Percentiles rank a stretch among this genome's conserved stretches.
phyloP scores from a whole-genome alignment of 2,797 vertebrate genomes.

The Nannoperca obscura region DNA sequence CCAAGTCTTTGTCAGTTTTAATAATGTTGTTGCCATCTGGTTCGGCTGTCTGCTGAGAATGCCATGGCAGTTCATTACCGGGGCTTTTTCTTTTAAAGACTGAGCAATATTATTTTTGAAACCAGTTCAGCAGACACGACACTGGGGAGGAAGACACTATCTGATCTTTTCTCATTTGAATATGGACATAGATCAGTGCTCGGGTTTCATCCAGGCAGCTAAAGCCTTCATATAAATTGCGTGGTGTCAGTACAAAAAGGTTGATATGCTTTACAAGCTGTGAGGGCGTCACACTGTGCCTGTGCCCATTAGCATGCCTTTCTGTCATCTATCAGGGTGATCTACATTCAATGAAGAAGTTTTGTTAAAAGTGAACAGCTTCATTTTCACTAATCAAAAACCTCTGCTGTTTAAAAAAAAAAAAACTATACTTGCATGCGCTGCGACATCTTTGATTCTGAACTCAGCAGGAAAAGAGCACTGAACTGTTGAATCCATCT shows the following conservation, averaged over 20 bases:
- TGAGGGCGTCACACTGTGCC: slow-evolving; percentile 8
- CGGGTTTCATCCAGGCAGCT: slow-evolving; percentile 17
- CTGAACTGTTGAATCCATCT: slow-evolving; percentile 33
- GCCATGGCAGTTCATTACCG: slow-evolving; percentile 19
- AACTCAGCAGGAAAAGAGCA: slow-evolving; percentile 17
- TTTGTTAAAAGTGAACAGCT: background rate
- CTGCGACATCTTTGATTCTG: slow-evolving; percentile 14
- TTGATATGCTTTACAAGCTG: slow-evolving; percentile 25
- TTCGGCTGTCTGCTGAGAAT: slow-evolving; percentile 27
- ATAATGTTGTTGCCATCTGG: slow-evolving; percentile 30
- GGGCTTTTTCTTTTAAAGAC: slow-evolving; percentile 32
- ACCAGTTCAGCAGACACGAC: slow-evolving; percentile 36
- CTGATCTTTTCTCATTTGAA: slow-evolving; percentile 55
- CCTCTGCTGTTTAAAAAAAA: too few relatives aligned
- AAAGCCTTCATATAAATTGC: slow-evolving; percentile 14
- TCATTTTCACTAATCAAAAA: slow-evolving; percentile 1
- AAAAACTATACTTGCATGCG: background rate
- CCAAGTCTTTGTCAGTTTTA: slow-evolving; percentile 40
- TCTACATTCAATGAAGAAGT: slow-evolving; percentile 8
- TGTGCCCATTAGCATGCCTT: slow-evolving; percentile 24
- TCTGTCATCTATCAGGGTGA: slow-evolving; percentile 21
- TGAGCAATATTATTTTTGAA: slow-evolving; percentile 54
- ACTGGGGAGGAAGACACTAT: slow-evolving; percentile 8
- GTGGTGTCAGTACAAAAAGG: slow-evolving; percentile 35
- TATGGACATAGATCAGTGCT: slow-evolving; percentile 29